Conservation (phyloP, 2,113 vertebrate species). For the Prochilodus magdalenae region DNA sequence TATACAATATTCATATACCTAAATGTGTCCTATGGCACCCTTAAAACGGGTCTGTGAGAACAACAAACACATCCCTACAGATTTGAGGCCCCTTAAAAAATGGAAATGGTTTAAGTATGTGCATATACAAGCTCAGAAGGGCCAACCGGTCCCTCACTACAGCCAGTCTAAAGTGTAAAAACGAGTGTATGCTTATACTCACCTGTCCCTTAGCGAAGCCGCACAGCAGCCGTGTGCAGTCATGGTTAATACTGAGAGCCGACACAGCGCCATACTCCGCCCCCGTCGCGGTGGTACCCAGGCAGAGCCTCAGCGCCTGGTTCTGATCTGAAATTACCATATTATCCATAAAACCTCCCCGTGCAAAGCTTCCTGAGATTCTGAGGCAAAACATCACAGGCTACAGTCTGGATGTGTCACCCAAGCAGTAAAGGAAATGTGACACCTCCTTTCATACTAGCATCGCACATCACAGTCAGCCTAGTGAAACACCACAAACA, state of each 20-base stretch:
- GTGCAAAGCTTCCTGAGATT: background rate
- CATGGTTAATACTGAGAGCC: constrained; percentile 94
- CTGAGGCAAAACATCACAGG: background rate
- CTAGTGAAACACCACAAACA: background rate
- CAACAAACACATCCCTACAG: no score
- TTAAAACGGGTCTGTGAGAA: no score
- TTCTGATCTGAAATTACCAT: constrained; percentile 83
- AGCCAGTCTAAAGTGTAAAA: no score
- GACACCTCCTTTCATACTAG: background rate
- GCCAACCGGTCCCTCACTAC: no score
- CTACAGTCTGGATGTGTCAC: constrained; percentile 19
- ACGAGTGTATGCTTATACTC: background rate
- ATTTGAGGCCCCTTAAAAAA: no score
- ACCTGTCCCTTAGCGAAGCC: constrained; percentile 99
- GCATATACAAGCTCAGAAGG: no score
- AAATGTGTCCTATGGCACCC: no score
- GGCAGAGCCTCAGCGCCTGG: constrained; percentile 92
- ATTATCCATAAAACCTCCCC: background rate
- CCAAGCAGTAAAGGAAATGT: constrained; percentile 18
- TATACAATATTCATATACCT: no score
- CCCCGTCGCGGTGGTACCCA: constrained; percentile 91
- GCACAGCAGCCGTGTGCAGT: constrained; percentile 95
- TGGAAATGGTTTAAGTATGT: no score
- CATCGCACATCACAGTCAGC: background rate
- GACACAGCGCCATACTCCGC: constrained; percentile 95